phyloP scores from a whole-genome alignment of 2,113 vertebrate species.

The Microcebus griseorufus region DNA sequence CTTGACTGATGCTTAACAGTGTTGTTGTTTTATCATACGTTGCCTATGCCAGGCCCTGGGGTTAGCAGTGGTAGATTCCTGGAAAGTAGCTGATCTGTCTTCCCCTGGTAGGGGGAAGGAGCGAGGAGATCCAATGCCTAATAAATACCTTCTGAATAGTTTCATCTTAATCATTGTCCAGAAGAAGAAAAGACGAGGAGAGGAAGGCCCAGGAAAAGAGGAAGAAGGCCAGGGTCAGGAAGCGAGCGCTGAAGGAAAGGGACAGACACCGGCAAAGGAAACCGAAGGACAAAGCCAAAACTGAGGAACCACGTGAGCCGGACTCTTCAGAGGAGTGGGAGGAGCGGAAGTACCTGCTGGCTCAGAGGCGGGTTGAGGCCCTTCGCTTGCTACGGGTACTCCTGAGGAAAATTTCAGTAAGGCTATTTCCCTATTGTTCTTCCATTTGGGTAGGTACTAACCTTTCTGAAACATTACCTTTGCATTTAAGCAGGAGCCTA shows the following conservation, averaged over 20 bases:
- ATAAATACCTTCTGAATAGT: constrained; percentile 76
- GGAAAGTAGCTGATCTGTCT: neutral
- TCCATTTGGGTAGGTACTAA: neutral
- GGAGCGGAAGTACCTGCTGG: constrained; percentile 86
- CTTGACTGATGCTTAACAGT: neutral
- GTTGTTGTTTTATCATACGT: neutral
- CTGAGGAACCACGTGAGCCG: constrained; percentile 75
- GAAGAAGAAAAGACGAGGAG: constrained; percentile 87
- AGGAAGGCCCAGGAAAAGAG: constrained; percentile 84
- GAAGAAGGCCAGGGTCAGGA: constrained; percentile 84
- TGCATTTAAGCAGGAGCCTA: neutral
- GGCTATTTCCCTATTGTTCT: constrained; percentile 68
- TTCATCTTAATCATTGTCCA: constrained; percentile 84
- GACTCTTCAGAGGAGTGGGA: constrained; percentile 85
- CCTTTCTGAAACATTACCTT: neutral
- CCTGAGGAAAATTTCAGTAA: constrained; percentile 87
- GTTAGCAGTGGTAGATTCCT: neutral
- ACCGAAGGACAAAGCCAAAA: constrained; percentile 77
- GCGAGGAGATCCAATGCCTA: constrained; percentile 42
- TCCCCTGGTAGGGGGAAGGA: neutral
- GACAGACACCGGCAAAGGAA: constrained; percentile 83
- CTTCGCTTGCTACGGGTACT: constrained; percentile 85
- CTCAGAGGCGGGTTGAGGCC: constrained; percentile 86
- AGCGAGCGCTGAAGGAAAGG: constrained; percentile 78
- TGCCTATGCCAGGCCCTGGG: neutral